Evolutionary conservation across 1,140 invertebrate species (phyloP).

Genomic region (Elymnias hypermnestra): DNA sequence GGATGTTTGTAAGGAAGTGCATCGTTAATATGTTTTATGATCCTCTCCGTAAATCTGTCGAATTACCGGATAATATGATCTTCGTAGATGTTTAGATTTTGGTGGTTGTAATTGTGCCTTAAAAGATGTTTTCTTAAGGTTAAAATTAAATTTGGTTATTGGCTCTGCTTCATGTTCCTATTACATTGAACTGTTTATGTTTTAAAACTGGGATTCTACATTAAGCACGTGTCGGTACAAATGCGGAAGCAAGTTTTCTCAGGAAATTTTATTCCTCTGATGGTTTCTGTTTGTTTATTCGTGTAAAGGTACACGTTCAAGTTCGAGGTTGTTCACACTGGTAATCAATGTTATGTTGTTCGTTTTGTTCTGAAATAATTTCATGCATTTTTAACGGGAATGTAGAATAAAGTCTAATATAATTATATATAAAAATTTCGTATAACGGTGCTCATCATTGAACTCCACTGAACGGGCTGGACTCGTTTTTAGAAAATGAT

Average conservation of each 20-base stretch:
- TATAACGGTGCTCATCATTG: too few relatives aligned
- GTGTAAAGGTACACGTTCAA: constrained; percentile 44
- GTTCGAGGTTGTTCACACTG: constrained; percentile 66
- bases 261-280: constrained; percentile 53
- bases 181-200: constrained; percentile 30
- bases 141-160: constrained; percentile 34
- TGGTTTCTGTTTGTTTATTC: constrained; percentile 50
- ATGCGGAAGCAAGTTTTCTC: constrained; percentile 51
- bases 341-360: neutral
- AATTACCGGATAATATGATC: constrained; percentile 14
- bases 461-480: too few relatives aligned
- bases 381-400: too few relatives aligned
- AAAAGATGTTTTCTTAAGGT: constrained; percentile 21
- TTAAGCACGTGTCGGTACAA: constrained; percentile 36
- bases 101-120: constrained; percentile 11
- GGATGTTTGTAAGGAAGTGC: constrained; percentile 19
- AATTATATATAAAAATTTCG: too few relatives aligned
- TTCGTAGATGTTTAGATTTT: constrained; percentile 11
- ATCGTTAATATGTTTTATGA: constrained; percentile 25
- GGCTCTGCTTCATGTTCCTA: constrained; percentile 25
- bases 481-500: too few relatives aligned
- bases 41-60: constrained; percentile 17
- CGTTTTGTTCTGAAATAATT: neutral
- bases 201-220: constrained; percentile 28
- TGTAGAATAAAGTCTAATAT: too few relatives aligned